Conservation (phyloP, 1,140 invertebrate species). For the roundworm (Caenorhabditis elegans) region WBcel235 BX284605.5:13799501-13800000, state of each 20-base stretch:
- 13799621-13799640: slow-evolving; percentile 61
- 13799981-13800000: too few relatives aligned
- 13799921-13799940: slow-evolving; percentile 59
- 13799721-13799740: neutral
- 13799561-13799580: slow-evolving; percentile 55
- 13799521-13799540: slow-evolving; percentile 65
- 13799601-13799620: slow-evolving; percentile 58
- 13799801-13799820: slow-evolving; percentile 64
- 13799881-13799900: slow-evolving; percentile 62
- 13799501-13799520: slow-evolving; percentile 56
- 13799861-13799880: slow-evolving; percentile 63
- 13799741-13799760: slow-evolving; percentile 49
- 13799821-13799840: slow-evolving; percentile 62
- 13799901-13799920: slow-evolving; percentile 57
- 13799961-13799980: slow-evolving; percentile 51
- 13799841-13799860: slow-evolving; percentile 63
- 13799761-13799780: slow-evolving; percentile 63
- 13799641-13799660: slow-evolving; percentile 64
- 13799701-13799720: slow-evolving; percentile 61
- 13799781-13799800: slow-evolving; percentile 61
- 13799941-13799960: slow-evolving; percentile 57
- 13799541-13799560: slow-evolving; percentile 56
- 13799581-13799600: slow-evolving; percentile 65
- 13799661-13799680: slow-evolving; percentile 60
- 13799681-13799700: slow-evolving; percentile 58